phyloP scores from a whole-genome alignment of 2,888 invertebrate genomes.

The Alcis repandata region DNA sequence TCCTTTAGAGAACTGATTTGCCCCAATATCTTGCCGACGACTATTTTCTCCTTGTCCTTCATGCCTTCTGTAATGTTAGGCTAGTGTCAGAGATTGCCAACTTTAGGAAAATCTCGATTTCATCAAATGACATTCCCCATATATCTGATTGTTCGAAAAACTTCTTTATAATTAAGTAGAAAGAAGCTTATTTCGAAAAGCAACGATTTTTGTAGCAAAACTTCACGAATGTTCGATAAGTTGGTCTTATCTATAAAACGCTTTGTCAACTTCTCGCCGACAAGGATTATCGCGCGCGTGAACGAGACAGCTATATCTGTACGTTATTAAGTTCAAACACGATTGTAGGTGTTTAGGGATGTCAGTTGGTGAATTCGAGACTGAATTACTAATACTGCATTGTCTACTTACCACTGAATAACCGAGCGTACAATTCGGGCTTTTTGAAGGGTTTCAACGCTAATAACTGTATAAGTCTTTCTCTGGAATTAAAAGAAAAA shows the following conservation, averaged over 20 bases:
- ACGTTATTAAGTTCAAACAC: background rate
- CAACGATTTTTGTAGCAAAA: background rate
- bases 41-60: constrained; percentile 92
- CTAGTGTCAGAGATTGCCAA: constrained; percentile 41
- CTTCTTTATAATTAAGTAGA: background rate
- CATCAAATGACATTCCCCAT: background rate
- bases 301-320: background rate
- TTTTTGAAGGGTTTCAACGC: constrained; percentile 97
- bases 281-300: background rate
- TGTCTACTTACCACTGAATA: constrained; percentile 90
- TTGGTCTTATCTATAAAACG: background rate
- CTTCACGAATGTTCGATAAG: too few relatives aligned
- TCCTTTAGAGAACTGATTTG: constrained; percentile 94
- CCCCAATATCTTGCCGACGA: constrained; percentile 92
- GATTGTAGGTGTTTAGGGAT: background rate
- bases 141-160: background rate
- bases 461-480: constrained; percentile 97
- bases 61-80: constrained; percentile 91
- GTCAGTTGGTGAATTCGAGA: constrained; percentile 16
- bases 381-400: constrained; percentile 11
- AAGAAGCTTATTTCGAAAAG: background rate
- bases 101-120: constrained; percentile 49
- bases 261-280: background rate
- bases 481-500: constrained; percentile 88
- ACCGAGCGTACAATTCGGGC: constrained; percentile 94